phyloP scores from a whole-genome alignment of 2,888 invertebrate genomes.

The Camptogramma bilineatum region DNA sequence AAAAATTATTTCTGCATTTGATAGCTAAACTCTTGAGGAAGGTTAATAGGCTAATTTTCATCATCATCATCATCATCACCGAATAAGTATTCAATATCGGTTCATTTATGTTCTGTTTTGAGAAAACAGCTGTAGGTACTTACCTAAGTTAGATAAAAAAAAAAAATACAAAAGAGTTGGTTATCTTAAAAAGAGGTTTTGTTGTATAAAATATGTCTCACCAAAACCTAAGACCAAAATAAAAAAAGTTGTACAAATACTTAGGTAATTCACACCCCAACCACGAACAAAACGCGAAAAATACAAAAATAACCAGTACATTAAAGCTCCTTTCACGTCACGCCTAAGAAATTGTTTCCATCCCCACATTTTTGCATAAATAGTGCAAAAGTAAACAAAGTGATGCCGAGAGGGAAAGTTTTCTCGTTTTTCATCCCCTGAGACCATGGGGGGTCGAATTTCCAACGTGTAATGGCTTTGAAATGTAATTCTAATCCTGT shows the following conservation, averaged over 20 bases:
- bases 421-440: conserved; percentile 76
- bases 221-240: conserved; percentile 14
- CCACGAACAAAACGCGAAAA: conserved; percentile 36
- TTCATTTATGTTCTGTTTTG: too few species aligned
- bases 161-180: too few species aligned
- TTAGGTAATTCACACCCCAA: conserved; percentile 18
- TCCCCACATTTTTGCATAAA: conserved; percentile 70
- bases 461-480: conserved; percentile 71
- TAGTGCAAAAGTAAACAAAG: conserved; percentile 80
- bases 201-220: not conserved
- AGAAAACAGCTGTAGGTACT: too few species aligned
- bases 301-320: conserved; percentile 49
- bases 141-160: too few species aligned
- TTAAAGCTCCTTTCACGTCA: conserved; percentile 52
- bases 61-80: too few species aligned
- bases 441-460: conserved; percentile 69
- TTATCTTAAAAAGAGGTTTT: not conserved
- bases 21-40: too few species aligned
- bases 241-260: not conserved
- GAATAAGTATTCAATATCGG: too few species aligned
- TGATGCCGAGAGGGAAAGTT: conserved; percentile 74
- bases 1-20: too few species aligned
- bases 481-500: conserved; percentile 68
- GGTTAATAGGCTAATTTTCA: too few species aligned
- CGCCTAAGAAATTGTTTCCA: conserved; percentile 59